These are phyloP conservation scores for Orthonevra nobilis DNA, from an alignment of 2,888 invertebrate species.

Conservation along the genomic window DNA sequence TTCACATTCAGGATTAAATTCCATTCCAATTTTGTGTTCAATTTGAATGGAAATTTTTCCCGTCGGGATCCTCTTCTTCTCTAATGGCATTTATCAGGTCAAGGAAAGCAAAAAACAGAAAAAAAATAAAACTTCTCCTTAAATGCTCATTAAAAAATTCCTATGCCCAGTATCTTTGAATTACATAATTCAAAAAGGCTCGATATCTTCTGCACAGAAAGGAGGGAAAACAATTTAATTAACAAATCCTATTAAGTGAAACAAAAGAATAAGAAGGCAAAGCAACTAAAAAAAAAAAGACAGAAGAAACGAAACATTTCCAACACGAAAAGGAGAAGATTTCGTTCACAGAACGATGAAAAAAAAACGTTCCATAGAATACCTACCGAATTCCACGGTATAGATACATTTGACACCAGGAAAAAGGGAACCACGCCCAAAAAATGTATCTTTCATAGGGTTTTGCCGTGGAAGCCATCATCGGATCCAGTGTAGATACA, in stretches of 20 bases:
- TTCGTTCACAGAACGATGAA: conserved; percentile 11
- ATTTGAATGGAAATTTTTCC: conserved; percentile 23
- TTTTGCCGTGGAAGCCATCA: conserved; percentile 65
- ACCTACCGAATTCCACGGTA: conserved; percentile 36
- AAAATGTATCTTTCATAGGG: conserved; percentile 57
- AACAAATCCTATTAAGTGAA: conserved; percentile 64
- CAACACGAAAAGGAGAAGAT: conserved; percentile 45
- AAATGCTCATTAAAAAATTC: conserved; percentile 50
- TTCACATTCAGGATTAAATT: conserved; percentile 15
- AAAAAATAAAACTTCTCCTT: conserved; percentile 33
- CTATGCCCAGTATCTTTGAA: conserved; percentile 14
- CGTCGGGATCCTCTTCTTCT: conserved; percentile 32
- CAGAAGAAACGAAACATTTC: conserved; percentile 27
- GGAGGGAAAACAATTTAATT: conserved; percentile 61
- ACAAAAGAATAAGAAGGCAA: conserved; percentile 52
- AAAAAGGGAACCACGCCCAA: conserved; percentile 67
- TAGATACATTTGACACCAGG: conserved; percentile 65
- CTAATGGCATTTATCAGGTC: conserved; percentile 37
- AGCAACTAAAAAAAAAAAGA: background rate
- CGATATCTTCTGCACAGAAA: conserved; percentile 10
- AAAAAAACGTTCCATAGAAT: conserved; percentile 7
- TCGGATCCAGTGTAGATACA: conserved; percentile 47
- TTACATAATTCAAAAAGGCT: conserved; percentile 49
- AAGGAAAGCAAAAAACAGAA: too few relatives aligned
- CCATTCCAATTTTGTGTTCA: conserved; percentile 9